Base-by-base conservation (phyloP, 2,113 vertebrate genomes). In the Stegostoma tigrinum region DNA sequence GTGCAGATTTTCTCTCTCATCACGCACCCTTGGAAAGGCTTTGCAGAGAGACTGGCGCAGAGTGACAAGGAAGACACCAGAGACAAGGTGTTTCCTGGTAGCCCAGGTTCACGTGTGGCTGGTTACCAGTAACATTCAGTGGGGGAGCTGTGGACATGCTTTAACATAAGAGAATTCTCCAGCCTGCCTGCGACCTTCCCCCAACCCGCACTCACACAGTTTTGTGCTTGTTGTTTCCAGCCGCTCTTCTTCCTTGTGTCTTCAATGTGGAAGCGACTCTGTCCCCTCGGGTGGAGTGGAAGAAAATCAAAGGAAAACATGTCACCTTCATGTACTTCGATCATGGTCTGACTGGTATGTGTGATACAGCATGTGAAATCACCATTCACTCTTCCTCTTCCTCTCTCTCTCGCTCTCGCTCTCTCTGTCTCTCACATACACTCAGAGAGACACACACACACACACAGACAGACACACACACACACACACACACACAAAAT, bases 251-350 rank as follows among this genome's bases (percentile, higher is more conserved):
- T 97, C 98, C 98, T 95, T 99, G 99, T 97, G 97, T 96, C 95
- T 98, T 98, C 96, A 97, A 96, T 96, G 97, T 98, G 38, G 98
- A 98, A 66, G 97, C 68, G 38, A 98, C 97, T 2, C 96, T 91
- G 24, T 96, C 96, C 80, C 98, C 98, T 0, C 98, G 99, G 96
- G 97, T 99, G 96, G 99, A 99, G 96, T 99, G 99, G 99, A 99
- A 99, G 98, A 99, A 98, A 97, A 98, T 98, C 96, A 97, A 96
- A 7, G 95, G 97, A 21, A 97, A 96, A 6, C 97, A 97, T 17
- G 97, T 99, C 61, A 98, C 98, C 86, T 98, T 99, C 93, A 98
- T 99, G 94, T 99, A 98, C 97, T 99, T 97, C 67, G 96, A 97
- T 0, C 97, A 97, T 94, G 96, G 97, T 64, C 98, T 99, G 96